Percentiles rank a stretch among this genome's conserved stretches.
phyloP scores from a whole-genome alignment of 2,888 invertebrate species.

The Ariolimax columbianus region DNA sequence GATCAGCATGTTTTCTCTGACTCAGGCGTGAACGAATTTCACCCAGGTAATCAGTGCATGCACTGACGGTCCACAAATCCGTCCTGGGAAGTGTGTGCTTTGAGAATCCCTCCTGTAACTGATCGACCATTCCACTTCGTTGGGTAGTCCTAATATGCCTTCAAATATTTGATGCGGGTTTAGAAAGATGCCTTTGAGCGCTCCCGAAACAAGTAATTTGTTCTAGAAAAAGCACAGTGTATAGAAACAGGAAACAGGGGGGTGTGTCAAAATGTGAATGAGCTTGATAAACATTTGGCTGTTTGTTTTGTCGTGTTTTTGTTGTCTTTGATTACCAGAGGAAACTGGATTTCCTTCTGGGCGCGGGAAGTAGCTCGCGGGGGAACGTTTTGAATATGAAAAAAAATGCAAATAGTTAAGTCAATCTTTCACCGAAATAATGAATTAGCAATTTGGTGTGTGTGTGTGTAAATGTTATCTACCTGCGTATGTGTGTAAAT shows the following conservation, averaged over 20 bases:
- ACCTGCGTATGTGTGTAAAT: background rate
- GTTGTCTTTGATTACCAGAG: background rate
- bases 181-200: background rate
- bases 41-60: too few relatives aligned
- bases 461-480: background rate
- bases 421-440: background rate
- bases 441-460: background rate
- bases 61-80: too few relatives aligned
- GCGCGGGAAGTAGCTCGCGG: background rate
- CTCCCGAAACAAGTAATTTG: background rate
- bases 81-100: too few relatives aligned
- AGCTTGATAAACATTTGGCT: background rate
- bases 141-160: background rate
- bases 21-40: too few relatives aligned
- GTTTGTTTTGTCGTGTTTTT: background rate
- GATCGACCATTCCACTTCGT: background rate
- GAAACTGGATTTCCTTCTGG: background rate
- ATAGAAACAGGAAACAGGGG: conserved; percentile 9
- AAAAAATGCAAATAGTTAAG: background rate
- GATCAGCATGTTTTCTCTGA: too few relatives aligned
- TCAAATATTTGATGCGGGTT: background rate
- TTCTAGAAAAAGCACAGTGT: background rate
- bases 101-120: too few relatives aligned
- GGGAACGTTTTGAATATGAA: background rate
- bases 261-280: background rate